phyloP scores from a whole-genome alignment of 1,140 invertebrate species.

The Pissodes strobi region DNA sequence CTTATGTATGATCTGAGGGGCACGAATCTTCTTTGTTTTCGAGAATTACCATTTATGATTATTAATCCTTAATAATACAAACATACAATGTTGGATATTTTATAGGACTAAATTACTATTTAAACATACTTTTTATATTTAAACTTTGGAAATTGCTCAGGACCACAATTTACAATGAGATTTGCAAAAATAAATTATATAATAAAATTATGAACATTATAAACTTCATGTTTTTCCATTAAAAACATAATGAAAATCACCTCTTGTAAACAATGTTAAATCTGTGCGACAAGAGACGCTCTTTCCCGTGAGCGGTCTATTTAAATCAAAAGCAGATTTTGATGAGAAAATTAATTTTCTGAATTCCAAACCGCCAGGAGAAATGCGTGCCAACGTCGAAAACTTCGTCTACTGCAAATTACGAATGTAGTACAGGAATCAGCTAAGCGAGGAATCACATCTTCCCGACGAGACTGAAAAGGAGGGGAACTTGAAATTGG shows the following conservation, averaged over 20 bases:
- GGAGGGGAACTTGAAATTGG: neutral
- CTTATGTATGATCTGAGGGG: too few relatives aligned
- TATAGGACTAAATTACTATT: too few relatives aligned
- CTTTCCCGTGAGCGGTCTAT: neutral
- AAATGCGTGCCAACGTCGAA: slow-evolving; percentile 9
- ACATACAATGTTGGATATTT: too few relatives aligned
- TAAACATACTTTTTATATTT: too few relatives aligned
- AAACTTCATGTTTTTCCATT: too few relatives aligned
- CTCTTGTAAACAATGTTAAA: slow-evolving; percentile 5
- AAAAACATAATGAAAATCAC: neutral
- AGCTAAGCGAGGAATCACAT: slow-evolving; percentile 19
- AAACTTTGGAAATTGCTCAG: too few relatives aligned
- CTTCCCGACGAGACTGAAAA: slow-evolving; percentile 2
- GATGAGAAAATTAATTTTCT: slow-evolving; percentile 20
- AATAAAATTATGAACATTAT: too few relatives aligned
- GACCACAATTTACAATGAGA: too few relatives aligned
- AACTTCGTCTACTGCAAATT: slow-evolving; percentile 8
- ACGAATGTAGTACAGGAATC: slow-evolving; percentile 11
- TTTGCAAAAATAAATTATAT: too few relatives aligned
- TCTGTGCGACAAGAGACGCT: slow-evolving; percentile 3
- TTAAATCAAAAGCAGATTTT: slow-evolving; percentile 15
- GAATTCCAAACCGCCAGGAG: slow-evolving; percentile 1
- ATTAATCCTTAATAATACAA: too few relatives aligned
- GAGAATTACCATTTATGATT: too few relatives aligned
- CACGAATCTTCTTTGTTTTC: too few relatives aligned